These are phyloP conservation scores for Omphaloscelis lunosa DNA, from an alignment of 2,888 invertebrate species.

Conservation along the genomic window DNA sequence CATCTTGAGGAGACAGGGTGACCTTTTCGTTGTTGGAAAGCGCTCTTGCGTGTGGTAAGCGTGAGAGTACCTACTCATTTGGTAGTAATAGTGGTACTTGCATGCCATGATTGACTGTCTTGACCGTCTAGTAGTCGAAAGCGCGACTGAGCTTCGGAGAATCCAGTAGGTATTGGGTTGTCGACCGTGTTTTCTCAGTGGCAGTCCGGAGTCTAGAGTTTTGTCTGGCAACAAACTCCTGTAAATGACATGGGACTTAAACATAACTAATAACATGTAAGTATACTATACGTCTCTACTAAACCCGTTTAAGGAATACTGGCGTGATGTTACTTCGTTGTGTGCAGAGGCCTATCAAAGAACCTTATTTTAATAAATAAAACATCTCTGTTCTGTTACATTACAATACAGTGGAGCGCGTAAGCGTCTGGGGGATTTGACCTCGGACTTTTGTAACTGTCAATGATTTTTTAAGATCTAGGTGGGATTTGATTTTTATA, in stretches of 20 bases:
- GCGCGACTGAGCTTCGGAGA: no score
- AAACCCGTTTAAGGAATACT: neutral
- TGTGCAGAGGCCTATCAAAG: neutral
- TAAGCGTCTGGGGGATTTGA: no score
- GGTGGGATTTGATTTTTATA: no score
- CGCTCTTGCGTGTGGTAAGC: neutral
- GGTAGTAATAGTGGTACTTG: neutral
- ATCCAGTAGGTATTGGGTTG: neutral
- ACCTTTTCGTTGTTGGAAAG: constrained; percentile 24
- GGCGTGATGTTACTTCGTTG: neutral
- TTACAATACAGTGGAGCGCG: no score
- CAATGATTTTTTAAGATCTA: no score
- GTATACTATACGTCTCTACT: neutral
- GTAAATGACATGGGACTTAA: neutral
- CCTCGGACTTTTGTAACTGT: no score
- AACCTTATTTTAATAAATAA: neutral
- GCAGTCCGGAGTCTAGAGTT: neutral
- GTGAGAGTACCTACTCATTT: neutral
- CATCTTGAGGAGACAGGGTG: constrained; percentile 21
- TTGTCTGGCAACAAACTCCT: neutral
- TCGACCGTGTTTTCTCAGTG: neutral
- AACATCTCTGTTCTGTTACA: neutral
- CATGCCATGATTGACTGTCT: neutral
- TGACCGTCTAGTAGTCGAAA: neutral
- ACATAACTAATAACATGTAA: neutral